A percentile compares a stretch with the other conserved stretches of the same genome.
Conservation (phyloP, 2,113 vertebrate species). For the Ardeotis arabs region DNA sequence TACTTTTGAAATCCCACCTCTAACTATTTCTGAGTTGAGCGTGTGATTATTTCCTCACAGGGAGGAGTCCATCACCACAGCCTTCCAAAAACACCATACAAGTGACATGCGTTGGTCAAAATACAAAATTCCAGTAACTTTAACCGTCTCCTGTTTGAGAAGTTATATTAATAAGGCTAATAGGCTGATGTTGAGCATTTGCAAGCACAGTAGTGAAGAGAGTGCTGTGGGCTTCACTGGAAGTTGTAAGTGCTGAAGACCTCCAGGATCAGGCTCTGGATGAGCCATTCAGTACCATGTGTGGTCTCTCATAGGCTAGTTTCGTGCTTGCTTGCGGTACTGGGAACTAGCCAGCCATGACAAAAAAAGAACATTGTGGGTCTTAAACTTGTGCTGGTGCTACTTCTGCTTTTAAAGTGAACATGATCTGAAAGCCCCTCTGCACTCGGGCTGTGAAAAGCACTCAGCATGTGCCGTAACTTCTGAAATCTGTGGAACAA, state of each 20-base stretch:
- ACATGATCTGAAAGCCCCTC: constrained; percentile 45
- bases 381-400: constrained; percentile 37
- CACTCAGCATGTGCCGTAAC: not conserved
- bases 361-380: constrained; percentile 36
- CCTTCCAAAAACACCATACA: not conserved
- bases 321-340: constrained; percentile 23
- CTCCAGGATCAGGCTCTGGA: constrained; percentile 13
- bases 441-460: not conserved
- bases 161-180: not conserved
- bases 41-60: constrained; percentile 44
- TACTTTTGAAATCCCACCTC: constrained; percentile 58
- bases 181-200: not conserved
- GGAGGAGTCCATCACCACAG: constrained; percentile 59
- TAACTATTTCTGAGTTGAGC: constrained; percentile 50
- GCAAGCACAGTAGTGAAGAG: not conserved
- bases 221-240: not conserved
- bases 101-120: not conserved
- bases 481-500: not conserved
- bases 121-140: not conserved
- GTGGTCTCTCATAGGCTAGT: not conserved
- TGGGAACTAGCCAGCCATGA: constrained; percentile 34
- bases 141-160: not conserved
- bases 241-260: not conserved
- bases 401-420: constrained; percentile 70
- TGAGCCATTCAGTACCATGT: constrained; percentile 1